Conservation (phyloP, 35 echinoderm and acorn worm species). For the Lytechinus variegatus region DNA sequence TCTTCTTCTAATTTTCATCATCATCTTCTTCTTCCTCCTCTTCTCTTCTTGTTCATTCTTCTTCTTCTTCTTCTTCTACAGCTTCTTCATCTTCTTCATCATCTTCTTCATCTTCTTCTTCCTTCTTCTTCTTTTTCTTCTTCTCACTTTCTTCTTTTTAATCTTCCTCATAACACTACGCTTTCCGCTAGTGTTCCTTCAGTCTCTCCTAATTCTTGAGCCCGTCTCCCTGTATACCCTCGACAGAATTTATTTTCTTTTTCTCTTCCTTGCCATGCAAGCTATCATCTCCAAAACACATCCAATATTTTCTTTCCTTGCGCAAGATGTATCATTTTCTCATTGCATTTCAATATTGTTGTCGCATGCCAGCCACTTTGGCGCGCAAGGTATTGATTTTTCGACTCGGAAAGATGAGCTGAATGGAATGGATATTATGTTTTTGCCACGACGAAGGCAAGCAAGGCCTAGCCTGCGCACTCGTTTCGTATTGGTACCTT, state of each 20-base stretch:
- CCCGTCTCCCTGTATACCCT: not conserved
- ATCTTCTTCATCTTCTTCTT: not conserved
- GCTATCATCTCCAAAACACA: not conserved
- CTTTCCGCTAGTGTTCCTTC: not conserved
- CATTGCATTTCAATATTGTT: constrained; percentile 14
- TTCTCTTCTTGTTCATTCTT: no score
- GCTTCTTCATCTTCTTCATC: not conserved
- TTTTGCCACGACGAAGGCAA: not conserved
- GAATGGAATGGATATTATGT: not conserved
- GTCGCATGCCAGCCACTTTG: not conserved
- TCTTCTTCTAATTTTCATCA: no score
- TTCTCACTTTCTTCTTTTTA: not conserved
- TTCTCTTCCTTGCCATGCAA: not conserved
- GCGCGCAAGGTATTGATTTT: not conserved
- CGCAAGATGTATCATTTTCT: not conserved
- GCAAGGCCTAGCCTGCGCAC: not conserved
- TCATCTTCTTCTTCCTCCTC: no score
- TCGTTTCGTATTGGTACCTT: not conserved
- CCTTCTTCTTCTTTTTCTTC: not conserved
- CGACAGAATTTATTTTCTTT: not conserved
- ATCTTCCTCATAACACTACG: not conserved
- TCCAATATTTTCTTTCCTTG: not conserved
- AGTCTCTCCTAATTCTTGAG: not conserved
- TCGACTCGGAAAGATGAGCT: not conserved
- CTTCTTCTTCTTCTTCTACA: not conserved